phyloP scores from a whole-genome alignment of 2,113 vertebrate genomes.

The Prochilodus magdalenae region DNA sequence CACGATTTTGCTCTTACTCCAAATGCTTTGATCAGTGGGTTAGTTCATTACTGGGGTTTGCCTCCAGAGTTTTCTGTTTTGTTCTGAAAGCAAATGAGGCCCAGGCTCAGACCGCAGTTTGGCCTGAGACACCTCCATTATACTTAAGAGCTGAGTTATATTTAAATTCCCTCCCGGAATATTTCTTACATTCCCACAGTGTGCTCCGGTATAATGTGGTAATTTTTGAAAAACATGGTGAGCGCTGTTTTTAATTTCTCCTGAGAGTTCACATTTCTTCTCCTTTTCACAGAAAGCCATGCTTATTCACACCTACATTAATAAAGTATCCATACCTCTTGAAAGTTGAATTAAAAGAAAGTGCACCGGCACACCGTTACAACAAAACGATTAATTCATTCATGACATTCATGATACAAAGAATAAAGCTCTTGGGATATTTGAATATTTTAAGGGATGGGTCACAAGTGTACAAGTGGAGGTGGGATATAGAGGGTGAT shows the following conservation, averaged over 20 bases:
- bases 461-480: too few relatives aligned
- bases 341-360: too few relatives aligned
- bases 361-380: too few relatives aligned
- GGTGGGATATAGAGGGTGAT: too few relatives aligned
- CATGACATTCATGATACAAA: too few relatives aligned
- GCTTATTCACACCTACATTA: not conserved
- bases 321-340: not conserved
- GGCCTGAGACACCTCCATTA: not conserved
- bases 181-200: not conserved
- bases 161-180: not conserved
- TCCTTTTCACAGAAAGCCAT: not conserved
- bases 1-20: not conserved
- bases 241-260: not conserved
- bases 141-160: not conserved
- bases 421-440: too few relatives aligned
- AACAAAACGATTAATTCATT: too few relatives aligned
- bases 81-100: not conserved
- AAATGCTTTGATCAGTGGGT: not conserved
- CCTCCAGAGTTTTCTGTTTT: not conserved
- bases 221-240: not conserved
- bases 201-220: not conserved
- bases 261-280: not conserved
- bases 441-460: too few relatives aligned
- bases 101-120: not conserved
- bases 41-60: not conserved